phyloP scores from a whole-genome alignment of 2,113 vertebrate genomes.

The Phyllostomus discolor region DNA sequence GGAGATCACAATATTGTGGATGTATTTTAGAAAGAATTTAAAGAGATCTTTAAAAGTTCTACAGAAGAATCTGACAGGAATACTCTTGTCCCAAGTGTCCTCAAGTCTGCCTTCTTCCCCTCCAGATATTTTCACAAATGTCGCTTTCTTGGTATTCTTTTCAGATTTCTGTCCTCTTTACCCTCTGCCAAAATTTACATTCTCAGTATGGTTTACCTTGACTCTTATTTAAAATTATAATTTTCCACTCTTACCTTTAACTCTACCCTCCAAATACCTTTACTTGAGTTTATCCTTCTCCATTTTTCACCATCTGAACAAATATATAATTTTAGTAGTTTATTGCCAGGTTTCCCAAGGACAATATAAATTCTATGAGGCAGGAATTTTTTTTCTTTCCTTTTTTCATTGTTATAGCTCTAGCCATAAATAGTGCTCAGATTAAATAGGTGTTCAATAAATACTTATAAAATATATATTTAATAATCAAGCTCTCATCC shows the following conservation, averaged over 20 bases:
- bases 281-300: background rate
- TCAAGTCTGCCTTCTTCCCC: rapidly evolving
- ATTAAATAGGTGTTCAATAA: background rate
- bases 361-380: background rate
- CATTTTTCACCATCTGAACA: background rate
- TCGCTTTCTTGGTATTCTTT: background rate
- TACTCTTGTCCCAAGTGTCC: background rate
- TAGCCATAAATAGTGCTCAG: background rate
- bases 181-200: background rate
- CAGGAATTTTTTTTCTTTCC: background rate
- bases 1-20: background rate
- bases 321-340: background rate
- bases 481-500: background rate
- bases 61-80: background rate
- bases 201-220: background rate
- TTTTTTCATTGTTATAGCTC: background rate
- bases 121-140: background rate
- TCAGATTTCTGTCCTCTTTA: background rate
- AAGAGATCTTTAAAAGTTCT: background rate
- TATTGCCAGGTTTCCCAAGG: background rate
- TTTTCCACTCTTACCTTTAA: background rate
- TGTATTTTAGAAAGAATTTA: background rate
- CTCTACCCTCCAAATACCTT: background rate
- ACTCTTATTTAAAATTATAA: background rate
- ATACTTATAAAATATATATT: background rate